phyloP scores from a whole-genome alignment of 2,888 invertebrate genomes.

The Brenthis daphne region DNA sequence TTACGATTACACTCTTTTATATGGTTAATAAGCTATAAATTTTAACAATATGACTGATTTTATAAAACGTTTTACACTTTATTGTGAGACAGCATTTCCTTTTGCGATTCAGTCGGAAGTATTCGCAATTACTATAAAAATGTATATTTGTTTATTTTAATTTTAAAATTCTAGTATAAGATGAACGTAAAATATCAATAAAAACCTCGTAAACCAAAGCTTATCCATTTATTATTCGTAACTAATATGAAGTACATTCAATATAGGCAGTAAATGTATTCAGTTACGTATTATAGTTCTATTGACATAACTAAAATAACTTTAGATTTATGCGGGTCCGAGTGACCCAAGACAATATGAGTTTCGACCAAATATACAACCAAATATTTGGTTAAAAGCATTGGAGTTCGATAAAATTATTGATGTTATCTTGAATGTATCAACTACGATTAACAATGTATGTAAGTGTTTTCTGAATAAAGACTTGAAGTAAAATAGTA shows the following conservation, averaged over 20 bases:
- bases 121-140: conserved; percentile 9
- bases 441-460: conserved; percentile 59
- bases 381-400: conserved; percentile 72
- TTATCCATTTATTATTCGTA: conserved; percentile 30
- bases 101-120: conserved; percentile 22
- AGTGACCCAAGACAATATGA: conserved; percentile 68
- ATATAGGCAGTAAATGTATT: conserved; percentile 31
- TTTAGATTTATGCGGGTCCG: conserved; percentile 37
- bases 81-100: conserved; percentile 44
- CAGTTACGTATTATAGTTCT: conserved; percentile 33
- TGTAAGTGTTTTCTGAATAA: conserved; percentile 74
- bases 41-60: conserved; percentile 38
- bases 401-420: conserved; percentile 61
- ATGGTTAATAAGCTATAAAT: conserved; percentile 28
- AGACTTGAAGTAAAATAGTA: conserved; percentile 67
- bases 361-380: conserved; percentile 72
- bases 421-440: conserved; percentile 68
- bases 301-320: conserved; percentile 36
- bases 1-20: conserved; percentile 36
- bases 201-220: conserved; percentile 38
- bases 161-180: conserved; percentile 26
- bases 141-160: conserved; percentile 34
- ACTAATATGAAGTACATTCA: conserved; percentile 23
- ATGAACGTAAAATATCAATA: conserved; percentile 25
- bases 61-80: conserved; percentile 40